A percentile compares a stretch with the other conserved stretches of the same genome.
Conservation (phyloP, 64 coral and sea anemone genomes). For the Stichodactyla helianthus region DNA sequence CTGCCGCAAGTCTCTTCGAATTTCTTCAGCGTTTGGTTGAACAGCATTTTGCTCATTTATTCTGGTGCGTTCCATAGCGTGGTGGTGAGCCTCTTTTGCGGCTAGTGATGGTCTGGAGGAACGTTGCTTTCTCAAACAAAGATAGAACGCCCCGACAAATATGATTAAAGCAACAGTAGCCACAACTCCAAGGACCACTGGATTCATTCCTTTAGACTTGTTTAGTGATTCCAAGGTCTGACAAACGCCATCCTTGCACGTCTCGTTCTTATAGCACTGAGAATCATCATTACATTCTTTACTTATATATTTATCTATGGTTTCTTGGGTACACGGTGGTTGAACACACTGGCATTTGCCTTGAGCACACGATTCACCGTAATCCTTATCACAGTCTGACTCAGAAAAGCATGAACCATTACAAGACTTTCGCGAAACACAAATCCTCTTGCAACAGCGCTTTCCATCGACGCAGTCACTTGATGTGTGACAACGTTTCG, state of each 20-base stretch:
- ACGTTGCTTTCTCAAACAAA: neutral
- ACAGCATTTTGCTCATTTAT: neutral
- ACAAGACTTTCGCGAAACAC: neutral
- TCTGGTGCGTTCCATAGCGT: neutral
- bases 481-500: neutral
- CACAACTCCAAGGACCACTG: neutral
- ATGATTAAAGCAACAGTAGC: constrained; percentile 7
- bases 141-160: neutral
- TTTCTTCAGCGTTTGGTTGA: neutral
- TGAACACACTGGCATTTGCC: neutral
- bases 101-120: neutral
- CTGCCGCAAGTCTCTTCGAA: neutral
- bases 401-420: neutral
- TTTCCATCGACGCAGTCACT: constrained; percentile 9
- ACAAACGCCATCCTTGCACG: neutral
- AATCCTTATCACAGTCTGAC: constrained; percentile 10
- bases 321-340: neutral
- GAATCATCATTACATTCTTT: neutral
- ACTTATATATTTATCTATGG: neutral
- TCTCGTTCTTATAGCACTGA: neutral
- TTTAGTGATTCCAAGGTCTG: neutral
- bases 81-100: constrained; percentile 3
- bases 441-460: neutral
- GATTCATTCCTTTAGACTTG: neutral
- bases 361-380: constrained; percentile 2